phyloP scores from a whole-genome alignment of 1,140 invertebrate species.

The Drosophila fuyamai region DNA sequence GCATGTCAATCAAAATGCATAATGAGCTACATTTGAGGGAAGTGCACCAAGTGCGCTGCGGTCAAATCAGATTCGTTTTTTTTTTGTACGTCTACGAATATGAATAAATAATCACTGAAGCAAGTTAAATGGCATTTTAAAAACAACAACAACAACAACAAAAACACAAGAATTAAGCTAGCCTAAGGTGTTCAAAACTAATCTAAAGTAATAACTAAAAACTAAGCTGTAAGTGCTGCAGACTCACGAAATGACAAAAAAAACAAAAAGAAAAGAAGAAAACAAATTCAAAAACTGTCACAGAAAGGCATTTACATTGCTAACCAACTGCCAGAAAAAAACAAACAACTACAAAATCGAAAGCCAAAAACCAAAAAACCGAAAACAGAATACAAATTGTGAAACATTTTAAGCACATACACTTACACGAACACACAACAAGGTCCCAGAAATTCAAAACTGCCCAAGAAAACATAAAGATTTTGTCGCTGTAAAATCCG shows the following conservation, averaged over 20 bases:
- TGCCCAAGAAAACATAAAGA: conserved; percentile 1
- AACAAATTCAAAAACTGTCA: conserved; percentile 10
- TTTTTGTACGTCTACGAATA: conserved; percentile 23
- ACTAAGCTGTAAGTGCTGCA: conserved; percentile 21
- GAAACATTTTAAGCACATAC: background rate
- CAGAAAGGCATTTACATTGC: conserved; percentile 41
- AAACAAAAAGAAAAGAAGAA: conserved; percentile 2
- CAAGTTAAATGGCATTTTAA: conserved; percentile 45
- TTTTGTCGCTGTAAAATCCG: conserved; percentile 33
- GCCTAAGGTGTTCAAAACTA: conserved; percentile 43
- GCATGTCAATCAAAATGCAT: conserved; percentile 78
- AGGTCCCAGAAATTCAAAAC: conserved; percentile 10
- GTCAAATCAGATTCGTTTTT: background rate
- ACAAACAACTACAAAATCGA: conserved; percentile 4
- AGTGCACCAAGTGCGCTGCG: conserved; percentile 37
- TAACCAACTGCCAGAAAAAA: conserved; percentile 34
- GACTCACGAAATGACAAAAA: background rate
- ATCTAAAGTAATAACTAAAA: conserved; percentile 15
- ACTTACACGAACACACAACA: background rate
- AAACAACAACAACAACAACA: conserved; percentile 1
- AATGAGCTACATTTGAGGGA: conserved; percentile 52
- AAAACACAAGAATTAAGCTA: conserved; percentile 27
- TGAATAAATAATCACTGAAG: conserved; percentile 21
- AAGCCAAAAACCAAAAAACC: conserved; percentile 19
- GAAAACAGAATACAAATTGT: background rate